Percentiles rank a stretch among this genome's conserved stretches.
phyloP scores from a whole-genome alignment of 1,140 invertebrate genomes.

The Pseudomyrmex dendroicus region DNA sequence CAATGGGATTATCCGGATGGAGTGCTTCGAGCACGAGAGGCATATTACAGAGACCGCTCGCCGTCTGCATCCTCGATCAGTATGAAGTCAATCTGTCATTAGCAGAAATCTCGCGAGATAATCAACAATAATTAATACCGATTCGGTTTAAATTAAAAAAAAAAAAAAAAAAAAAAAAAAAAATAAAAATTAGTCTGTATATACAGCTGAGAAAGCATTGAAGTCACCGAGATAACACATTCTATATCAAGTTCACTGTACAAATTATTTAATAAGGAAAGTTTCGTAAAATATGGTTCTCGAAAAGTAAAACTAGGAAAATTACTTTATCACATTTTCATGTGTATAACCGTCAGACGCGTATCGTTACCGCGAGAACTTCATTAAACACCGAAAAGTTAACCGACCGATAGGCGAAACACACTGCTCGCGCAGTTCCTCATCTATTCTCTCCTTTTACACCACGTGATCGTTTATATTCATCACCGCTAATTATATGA shows the following conservation, averaged over 20 bases:
- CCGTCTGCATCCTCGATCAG: neutral
- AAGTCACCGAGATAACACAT: constrained; percentile 24
- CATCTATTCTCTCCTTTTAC: neutral
- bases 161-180: neutral
- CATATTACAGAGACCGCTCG: neutral
- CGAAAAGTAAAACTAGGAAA: neutral
- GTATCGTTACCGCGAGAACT: neutral
- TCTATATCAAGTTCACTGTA: neutral
- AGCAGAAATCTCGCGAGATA: neutral
- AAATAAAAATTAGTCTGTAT: constrained; percentile 5
- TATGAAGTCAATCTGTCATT: constrained; percentile 21
- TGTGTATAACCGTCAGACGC: neutral
- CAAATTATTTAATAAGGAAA: neutral
- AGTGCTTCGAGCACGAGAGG: constrained; percentile 31
- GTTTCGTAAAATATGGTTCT: neutral
- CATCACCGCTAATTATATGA: neutral
- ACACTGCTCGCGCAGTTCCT: constrained; percentile 5
- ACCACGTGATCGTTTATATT: neutral
- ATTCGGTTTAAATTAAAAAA: neutral
- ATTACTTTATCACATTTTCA: neutral
- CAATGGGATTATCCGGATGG: constrained; percentile 40
- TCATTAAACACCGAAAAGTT: neutral
- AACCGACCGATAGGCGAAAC: too few relatives aligned
- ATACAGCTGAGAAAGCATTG: constrained; percentile 15
- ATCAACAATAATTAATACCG: neutral